Conservation (phyloP, 2,113 vertebrate genomes). For the Thunnus maccoyii region DNA sequence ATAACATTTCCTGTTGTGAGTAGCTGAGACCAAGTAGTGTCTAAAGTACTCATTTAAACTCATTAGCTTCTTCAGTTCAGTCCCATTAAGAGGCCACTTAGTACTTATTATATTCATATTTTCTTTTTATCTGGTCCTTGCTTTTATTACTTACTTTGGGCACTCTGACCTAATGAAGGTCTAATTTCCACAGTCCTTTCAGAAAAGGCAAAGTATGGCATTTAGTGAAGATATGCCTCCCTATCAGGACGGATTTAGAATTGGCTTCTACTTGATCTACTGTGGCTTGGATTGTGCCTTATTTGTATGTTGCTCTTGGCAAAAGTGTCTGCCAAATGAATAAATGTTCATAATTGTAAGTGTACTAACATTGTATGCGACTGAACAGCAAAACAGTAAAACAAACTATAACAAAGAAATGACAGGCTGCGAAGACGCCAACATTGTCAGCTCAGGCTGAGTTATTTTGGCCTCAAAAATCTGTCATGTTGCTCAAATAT, state of each 20-base stretch:
- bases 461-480: neutral
- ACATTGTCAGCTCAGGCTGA: neutral
- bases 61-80: slow-evolving; percentile 12
- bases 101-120: slow-evolving; percentile 9
- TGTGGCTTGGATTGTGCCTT: no score
- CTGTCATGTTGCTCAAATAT: neutral
- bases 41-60: slow-evolving; percentile 19
- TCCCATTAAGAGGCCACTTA: neutral
- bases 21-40: neutral
- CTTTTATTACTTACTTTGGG: neutral
- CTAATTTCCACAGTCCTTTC: slow-evolving; percentile 7
- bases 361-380: no score
- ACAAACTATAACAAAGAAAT: no score
- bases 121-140: neutral
- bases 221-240: neutral
- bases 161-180: neutral
- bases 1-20: slow-evolving; percentile 14
- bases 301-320: no score
- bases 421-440: no score
- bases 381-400: no score
- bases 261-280: no score
- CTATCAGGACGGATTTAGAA: no score
- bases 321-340: no score
- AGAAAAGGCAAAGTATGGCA: neutral
- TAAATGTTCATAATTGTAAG: no score